Conservation (phyloP, 2,797 vertebrate genomes). For the Todus mexicanus region DNA sequence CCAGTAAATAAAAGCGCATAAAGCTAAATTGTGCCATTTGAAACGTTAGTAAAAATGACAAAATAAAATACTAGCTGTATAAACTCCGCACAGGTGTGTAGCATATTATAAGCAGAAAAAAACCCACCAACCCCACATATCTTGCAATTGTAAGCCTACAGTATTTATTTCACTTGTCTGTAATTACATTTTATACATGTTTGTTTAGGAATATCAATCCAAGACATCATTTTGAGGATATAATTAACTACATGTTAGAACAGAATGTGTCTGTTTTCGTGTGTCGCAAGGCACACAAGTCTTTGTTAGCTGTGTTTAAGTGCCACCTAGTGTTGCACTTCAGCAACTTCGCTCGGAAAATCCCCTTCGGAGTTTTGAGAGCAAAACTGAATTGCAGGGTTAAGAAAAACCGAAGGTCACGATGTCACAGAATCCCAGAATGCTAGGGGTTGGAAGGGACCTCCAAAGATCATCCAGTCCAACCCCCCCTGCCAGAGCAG, state of each 20-base stretch:
- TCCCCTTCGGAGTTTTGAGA: background rate
- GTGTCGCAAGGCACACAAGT: background rate
- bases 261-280: conserved; percentile 59
- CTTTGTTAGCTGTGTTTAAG: conserved; percentile 74
- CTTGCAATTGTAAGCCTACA: conserved; percentile 59
- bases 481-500: too few relatives aligned
- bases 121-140: too few relatives aligned
- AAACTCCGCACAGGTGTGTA: conserved; percentile 61
- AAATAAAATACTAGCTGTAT: conserved; percentile 66
- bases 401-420: background rate
- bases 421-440: too few relatives aligned
- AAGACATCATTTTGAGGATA: conserved; percentile 70
- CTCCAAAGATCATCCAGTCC: too few relatives aligned
- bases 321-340: conserved; percentile 78
- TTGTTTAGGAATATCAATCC: conserved; percentile 72
- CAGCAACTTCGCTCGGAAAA: conserved; percentile 27
- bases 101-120: conserved; percentile 61
- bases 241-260: conserved; percentile 70
- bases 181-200: conserved; percentile 73
- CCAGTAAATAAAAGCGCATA: conserved; percentile 62
- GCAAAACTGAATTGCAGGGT: background rate
- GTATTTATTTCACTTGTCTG: conserved; percentile 68
- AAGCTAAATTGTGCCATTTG: conserved; percentile 55
- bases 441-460: too few relatives aligned
- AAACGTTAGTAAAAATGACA: conserved; percentile 74